Base-by-base conservation (phyloP, 2,888 invertebrate genomes). In the Drosophila emarginata region DNA sequence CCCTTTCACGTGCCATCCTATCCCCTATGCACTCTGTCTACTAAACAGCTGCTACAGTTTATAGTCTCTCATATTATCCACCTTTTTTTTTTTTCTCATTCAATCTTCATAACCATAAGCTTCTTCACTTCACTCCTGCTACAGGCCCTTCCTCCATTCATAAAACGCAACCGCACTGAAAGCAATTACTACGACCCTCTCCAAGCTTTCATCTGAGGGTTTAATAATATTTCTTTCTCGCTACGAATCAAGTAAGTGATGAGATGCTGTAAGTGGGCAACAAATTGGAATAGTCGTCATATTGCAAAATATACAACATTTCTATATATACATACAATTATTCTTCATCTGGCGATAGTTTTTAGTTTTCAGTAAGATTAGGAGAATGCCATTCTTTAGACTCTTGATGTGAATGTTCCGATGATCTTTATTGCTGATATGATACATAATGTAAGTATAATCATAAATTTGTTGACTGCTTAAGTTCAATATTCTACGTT, bases 41-140 rank as follows among this genome's bases (percentile, higher is more conserved):
- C 83, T 69, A 79, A 79, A 82, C 86, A 85, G 83, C 86, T 81
- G 83, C 73, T 74, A 75, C 83, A 75, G 67, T 78, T 75, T 80
- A 73, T 77, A 60, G 50, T 51, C n/a, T 14, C 26, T 18, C 51
- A 60, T n/a, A 11, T n/a, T 11, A 11, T 5, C 40, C 36, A 12
- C 14, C 61, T 39, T n/a, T 45, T 32, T 32, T 32, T 32, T 32
- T 7, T 32, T 36, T 45, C 18, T 58, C 72, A 72, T 70, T 71
- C 64, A 70, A 71, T 71, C 70, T 70, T 50, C 72, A 64, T 70
- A 71, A 71, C 72, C 57, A 57, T 70, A 70, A 70, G 69, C 71
- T 32, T 37, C 4, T 5, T 4, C 32, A 18, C 45, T 28, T 32
- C 9, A 9, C 1, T 45, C 59, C 23, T 26, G 53, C 21, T 36